Evolutionary conservation across 2,888 invertebrate species (phyloP).

Genomic region (Antitype chi): DNA sequence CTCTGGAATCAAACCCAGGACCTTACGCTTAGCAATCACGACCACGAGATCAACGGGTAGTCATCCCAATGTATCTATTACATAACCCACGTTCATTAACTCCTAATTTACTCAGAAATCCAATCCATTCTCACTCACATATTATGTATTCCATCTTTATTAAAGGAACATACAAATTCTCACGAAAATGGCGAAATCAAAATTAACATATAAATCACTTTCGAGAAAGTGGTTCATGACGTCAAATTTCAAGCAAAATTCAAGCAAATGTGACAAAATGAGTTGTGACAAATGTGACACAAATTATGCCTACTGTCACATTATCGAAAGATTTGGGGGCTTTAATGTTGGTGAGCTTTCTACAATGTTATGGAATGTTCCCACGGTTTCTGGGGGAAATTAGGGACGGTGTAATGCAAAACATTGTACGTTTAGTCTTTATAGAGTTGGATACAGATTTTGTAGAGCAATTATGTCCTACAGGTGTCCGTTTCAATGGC

Average conservation of each 20-base stretch:
- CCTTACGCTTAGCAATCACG: no score
- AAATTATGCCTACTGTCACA: slow-evolving; percentile 24
- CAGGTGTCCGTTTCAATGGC: no score
- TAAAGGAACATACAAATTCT: slow-evolving; percentile 16
- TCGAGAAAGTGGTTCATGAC: slow-evolving; percentile 24
- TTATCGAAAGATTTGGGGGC: neutral
- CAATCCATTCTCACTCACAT: slow-evolving; percentile 6
- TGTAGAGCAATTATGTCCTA: neutral
- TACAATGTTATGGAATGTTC: slow-evolving; percentile 1
- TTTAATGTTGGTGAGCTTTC: slow-evolving; percentile 1
- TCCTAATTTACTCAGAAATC: slow-evolving; percentile 9
- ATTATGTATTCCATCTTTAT: slow-evolving; percentile 26
- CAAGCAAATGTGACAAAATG: slow-evolving; percentile 26
- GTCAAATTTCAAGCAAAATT: no score
- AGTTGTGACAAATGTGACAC: slow-evolving; percentile 19
- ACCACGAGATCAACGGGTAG: no score
- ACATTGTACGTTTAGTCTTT: neutral
- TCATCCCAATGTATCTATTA: no score
- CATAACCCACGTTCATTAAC: neutral
- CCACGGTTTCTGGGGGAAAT: neutral
- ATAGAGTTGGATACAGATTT: neutral
- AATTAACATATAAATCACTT: slow-evolving; percentile 41
- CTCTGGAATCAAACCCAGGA: no score
- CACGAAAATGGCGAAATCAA: slow-evolving; percentile 12
- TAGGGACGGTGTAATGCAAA: no score